Conservation (phyloP, 2,113 vertebrate species). For the Parus major region DNA sequence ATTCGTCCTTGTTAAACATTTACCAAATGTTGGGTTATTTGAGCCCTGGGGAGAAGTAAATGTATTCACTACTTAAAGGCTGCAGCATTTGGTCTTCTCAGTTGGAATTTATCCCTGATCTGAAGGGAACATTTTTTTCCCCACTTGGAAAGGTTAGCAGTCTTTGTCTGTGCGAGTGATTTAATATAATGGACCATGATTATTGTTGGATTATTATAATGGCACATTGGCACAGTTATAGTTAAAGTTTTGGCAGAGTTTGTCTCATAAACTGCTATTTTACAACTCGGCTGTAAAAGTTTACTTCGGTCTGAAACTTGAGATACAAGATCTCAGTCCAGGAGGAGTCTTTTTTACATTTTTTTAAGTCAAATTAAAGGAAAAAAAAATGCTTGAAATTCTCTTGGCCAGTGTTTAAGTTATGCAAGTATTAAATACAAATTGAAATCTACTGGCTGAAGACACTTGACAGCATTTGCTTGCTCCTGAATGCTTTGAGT, state of each 20-base stretch:
- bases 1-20: slow-evolving; percentile 52
- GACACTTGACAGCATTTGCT: slow-evolving; percentile 22
- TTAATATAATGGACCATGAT: slow-evolving; percentile 69
- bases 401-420: slow-evolving; percentile 67
- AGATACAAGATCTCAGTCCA: slow-evolving; percentile 69
- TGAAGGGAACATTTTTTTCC: slow-evolving; percentile 48
- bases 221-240: slow-evolving; percentile 68
- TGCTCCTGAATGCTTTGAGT: slow-evolving; percentile 26
- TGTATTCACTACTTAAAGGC: slow-evolving; percentile 38
- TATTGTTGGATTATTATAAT: slow-evolving; percentile 70
- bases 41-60: slow-evolving; percentile 49
- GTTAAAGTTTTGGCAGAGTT: slow-evolving; percentile 74
- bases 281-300: slow-evolving; percentile 75
- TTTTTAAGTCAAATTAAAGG: slow-evolving; percentile 53
- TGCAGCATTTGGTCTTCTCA: slow-evolving; percentile 51
- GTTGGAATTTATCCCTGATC: slow-evolving; percentile 27
- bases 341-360: slow-evolving; percentile 57
- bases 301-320: slow-evolving; percentile 74
- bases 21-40: slow-evolving; percentile 63
- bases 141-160: slow-evolving; percentile 55
- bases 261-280: slow-evolving; percentile 75
- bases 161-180: slow-evolving; percentile 58
- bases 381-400: slow-evolving; percentile 64
- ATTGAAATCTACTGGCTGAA: slow-evolving; percentile 60
- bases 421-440: slow-evolving; percentile 68